These are phyloP conservation scores for Acleris holmiana DNA, from an alignment of 2,888 invertebrate genomes.

Conservation along the genomic window DNA sequence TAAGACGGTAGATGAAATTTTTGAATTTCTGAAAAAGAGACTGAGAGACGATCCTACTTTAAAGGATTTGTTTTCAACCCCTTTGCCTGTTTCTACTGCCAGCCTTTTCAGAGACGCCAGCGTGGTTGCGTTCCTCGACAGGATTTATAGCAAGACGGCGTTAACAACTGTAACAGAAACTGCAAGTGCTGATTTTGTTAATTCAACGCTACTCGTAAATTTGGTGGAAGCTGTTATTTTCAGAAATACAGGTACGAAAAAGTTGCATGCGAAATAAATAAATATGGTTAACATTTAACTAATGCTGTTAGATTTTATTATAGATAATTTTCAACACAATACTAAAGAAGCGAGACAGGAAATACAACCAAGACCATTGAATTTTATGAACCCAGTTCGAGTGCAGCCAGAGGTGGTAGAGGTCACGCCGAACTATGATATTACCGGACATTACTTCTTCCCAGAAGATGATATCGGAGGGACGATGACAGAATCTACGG, in stretches of 20 bases:
- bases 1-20: slow-evolving; percentile 65
- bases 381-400: slow-evolving; percentile 59
- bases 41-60: slow-evolving; percentile 65
- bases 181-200: slow-evolving; percentile 59
- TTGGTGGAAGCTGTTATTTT: slow-evolving; percentile 78
- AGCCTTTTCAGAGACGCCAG: slow-evolving; percentile 58
- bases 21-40: slow-evolving; percentile 68
- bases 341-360: slow-evolving; percentile 46
- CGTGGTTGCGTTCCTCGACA: slow-evolving; percentile 66
- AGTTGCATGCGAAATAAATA: background rate
- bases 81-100: slow-evolving; percentile 51
- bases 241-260: slow-evolving; percentile 61
- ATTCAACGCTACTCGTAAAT: slow-evolving; percentile 74
- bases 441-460: slow-evolving; percentile 76
- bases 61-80: slow-evolving; percentile 60
- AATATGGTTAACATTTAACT: background rate
- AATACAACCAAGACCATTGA: slow-evolving; percentile 43
- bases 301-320: slow-evolving; percentile 39
- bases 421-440: slow-evolving; percentile 61
- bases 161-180: slow-evolving; percentile 54
- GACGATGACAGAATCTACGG: slow-evolving; percentile 54
- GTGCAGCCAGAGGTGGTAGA: slow-evolving; percentile 70
- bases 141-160: slow-evolving; percentile 66
- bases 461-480: slow-evolving; percentile 65
- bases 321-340: slow-evolving; percentile 57